Evolutionary conservation across 1,140 invertebrate genomes (phyloP).

Genomic region (Drosophila kepulauana): DNA sequence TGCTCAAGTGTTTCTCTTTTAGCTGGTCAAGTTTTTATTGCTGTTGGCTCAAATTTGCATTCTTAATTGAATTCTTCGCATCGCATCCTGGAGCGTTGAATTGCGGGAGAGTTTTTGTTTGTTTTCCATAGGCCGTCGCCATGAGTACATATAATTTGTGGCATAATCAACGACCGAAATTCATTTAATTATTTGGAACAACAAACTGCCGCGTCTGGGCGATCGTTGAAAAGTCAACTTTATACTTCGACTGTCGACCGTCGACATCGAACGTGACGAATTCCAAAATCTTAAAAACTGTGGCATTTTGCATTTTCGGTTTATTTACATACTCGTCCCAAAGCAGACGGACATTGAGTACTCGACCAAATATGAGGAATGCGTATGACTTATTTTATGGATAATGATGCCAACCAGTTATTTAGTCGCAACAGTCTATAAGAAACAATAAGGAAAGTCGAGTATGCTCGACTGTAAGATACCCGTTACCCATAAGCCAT

Average conservation of each 20-base stretch:
- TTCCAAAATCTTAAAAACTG: conserved; percentile 49
- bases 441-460: too few species aligned
- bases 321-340: conserved; percentile 47
- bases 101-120: conserved; percentile 48
- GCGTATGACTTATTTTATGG: conserved; percentile 74
- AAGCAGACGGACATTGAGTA: conserved; percentile 40
- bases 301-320: conserved; percentile 60
- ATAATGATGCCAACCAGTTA: conserved; percentile 53
- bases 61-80: conserved; percentile 71
- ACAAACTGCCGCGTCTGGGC: conserved; percentile 1
- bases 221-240: conserved; percentile 9
- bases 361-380: conserved; percentile 43
- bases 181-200: conserved; percentile 38
- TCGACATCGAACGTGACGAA: conserved; percentile 62
- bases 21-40: conserved; percentile 34
- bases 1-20: conserved; percentile 2
- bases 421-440: neutral
- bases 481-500: too few species aligned
- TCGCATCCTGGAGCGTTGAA: conserved; percentile 43
- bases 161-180: conserved; percentile 48
- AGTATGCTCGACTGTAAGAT: too few species aligned
- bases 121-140: conserved; percentile 33
- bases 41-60: conserved; percentile 56
- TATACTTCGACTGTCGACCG: conserved; percentile 1
- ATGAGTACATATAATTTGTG: conserved; percentile 40